Percentiles rank a stretch among this genome's conserved stretches.
phyloP scores from a whole-genome alignment of 2,797 vertebrate species.

The Gambelia wislizenii region DNA sequence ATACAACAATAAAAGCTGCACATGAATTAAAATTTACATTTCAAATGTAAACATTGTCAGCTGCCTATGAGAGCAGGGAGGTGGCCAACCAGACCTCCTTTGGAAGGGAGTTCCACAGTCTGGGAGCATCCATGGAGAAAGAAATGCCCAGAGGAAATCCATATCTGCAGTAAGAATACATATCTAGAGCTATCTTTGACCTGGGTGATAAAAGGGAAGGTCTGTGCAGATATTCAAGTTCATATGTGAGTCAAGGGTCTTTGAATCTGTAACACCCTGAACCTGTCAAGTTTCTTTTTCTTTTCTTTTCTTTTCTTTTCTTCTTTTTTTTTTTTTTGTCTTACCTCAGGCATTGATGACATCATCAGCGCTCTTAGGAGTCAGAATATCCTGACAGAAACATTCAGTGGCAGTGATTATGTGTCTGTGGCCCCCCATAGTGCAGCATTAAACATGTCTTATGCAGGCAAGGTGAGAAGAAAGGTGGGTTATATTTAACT shows the following conservation, averaged over 20 bases:
- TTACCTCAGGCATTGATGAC: conserved; percentile 78
- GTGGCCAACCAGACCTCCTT: no score
- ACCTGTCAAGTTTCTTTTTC: conserved; percentile 11
- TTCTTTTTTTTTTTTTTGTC: conserved; percentile 30
- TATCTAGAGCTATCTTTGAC: not conserved
- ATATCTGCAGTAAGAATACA: not conserved
- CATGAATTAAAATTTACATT: no score
- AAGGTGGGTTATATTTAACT: not conserved
- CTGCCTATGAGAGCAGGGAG: no score
- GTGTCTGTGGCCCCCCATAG: conserved; percentile 91
- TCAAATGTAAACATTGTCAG: no score
- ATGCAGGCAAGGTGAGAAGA: conserved; percentile 85
- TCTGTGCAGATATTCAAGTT: not conserved
- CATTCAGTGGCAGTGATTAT: conserved; percentile 85
- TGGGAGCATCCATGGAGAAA: no score
- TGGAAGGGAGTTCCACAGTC: no score
- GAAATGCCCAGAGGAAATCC: not conserved
- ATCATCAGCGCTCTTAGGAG: conserved; percentile 85
- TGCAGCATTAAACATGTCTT: conserved; percentile 87
- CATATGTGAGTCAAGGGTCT: not conserved
- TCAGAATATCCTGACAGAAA: conserved; percentile 85
- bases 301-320: conserved; percentile 47
- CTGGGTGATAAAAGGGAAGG: not conserved
- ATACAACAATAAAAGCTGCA: no score
- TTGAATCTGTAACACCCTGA: not conserved